These are phyloP conservation scores for Andrena trimmerana DNA, from an alignment of 2,888 invertebrate genomes.

Conservation along the genomic window DNA sequence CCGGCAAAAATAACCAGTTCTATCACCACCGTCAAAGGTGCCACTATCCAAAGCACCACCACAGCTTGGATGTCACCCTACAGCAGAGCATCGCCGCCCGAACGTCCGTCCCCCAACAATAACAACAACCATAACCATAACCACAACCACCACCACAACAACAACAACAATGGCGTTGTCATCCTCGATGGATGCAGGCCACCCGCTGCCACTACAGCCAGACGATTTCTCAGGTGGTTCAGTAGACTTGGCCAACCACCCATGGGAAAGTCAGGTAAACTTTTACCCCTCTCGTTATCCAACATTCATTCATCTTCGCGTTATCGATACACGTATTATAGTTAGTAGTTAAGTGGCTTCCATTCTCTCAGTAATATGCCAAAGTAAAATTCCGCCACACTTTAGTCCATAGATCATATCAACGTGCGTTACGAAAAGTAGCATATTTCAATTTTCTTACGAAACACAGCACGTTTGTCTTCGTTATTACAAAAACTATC, in stretches of 20 bases:
- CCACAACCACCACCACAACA: constrained; percentile 72
- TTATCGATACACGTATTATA: no score
- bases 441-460: no score
- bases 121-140: constrained; percentile 68
- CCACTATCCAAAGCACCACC: constrained; percentile 78
- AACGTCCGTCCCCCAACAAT: constrained; percentile 67
- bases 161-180: constrained; percentile 79
- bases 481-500: no score
- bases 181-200: constrained; percentile 81
- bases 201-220: constrained; percentile 84
- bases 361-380: no score
- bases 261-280: constrained; percentile 85
- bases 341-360: no score
- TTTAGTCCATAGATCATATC: no score
- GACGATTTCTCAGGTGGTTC: constrained; percentile 87
- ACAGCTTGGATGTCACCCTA: constrained; percentile 82
- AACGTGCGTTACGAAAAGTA: no score
- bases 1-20: constrained; percentile 80
- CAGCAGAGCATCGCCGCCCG: constrained; percentile 72
- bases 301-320: no score
- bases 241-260: constrained; percentile 86
- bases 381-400: no score
- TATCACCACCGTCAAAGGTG: constrained; percentile 79
- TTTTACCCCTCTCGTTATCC: neutral
- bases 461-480: no score